Evolutionary conservation across 2,888 invertebrate species (phyloP).

Genomic region (Hypselothyrea guttata): DNA sequence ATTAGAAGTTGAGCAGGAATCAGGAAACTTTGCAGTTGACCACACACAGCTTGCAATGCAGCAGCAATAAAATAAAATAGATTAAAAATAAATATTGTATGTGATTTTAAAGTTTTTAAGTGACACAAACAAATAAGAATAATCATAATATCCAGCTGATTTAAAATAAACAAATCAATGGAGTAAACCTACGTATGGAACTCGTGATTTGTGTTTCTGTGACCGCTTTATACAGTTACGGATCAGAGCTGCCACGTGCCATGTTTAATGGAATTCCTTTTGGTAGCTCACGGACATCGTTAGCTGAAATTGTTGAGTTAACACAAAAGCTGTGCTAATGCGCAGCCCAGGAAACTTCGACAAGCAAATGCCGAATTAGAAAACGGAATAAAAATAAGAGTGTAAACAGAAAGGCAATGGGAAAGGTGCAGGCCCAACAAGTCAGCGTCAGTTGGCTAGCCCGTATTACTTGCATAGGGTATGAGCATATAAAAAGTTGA

Average conservation of each 20-base stretch:
- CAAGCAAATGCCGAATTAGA: conserved; percentile 19
- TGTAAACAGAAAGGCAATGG: conserved; percentile 3
- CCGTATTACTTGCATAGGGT: background rate
- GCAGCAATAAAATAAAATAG: background rate
- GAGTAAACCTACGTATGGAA: conserved; percentile 24
- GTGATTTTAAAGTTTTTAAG: no score
- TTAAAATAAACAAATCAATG: no score
- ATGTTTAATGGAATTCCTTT: conserved; percentile 29
- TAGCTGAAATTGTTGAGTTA: conserved; percentile 68
- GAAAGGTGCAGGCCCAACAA: background rate
- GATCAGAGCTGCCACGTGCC: conserved; percentile 50
- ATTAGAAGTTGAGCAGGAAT: conserved; percentile 18
- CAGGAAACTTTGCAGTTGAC: conserved; percentile 3
- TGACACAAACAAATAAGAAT: no score
- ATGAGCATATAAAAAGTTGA: conserved; percentile 9
- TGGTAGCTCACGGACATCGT: conserved; percentile 65
- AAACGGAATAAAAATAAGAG: no score
- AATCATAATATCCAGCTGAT: no score
- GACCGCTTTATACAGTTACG: conserved; percentile 12
- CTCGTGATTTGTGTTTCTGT: background rate
- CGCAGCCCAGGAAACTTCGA: conserved; percentile 23
- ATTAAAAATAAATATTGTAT: no score
- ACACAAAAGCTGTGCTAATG: conserved; percentile 43
- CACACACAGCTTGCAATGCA: conserved; percentile 1
- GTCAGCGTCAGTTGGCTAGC: background rate